These are phyloP conservation scores for Tupaia chinensis DNA, from an alignment of 2,113 vertebrate species.

Conservation along the genomic window DNA sequence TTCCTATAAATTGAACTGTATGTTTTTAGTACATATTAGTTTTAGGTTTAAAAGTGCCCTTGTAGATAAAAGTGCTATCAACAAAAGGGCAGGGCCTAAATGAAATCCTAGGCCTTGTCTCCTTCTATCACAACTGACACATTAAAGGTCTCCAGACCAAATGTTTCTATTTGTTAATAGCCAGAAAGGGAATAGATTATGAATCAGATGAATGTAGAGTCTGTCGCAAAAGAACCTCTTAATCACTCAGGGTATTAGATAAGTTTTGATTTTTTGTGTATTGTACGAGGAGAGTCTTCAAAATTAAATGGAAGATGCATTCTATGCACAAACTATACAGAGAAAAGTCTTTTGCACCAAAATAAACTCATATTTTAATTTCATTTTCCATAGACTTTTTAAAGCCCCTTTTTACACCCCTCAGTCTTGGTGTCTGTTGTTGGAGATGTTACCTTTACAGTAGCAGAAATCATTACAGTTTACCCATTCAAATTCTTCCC, in stretches of 20 bases:
- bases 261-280: accelerated
- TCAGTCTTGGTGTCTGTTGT: too few relatives aligned
- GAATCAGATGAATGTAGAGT: not conserved
- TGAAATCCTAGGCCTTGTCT: not conserved
- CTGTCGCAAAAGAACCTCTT: not conserved
- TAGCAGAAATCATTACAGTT: not conserved
- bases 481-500: accelerated
- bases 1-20: not conserved
- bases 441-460: not conserved
- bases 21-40: not conserved
- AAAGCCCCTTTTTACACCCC: too few relatives aligned
- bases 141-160: not conserved
- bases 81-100: not conserved
- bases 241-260: not conserved
- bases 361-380: too few relatives aligned
- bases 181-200: not conserved
- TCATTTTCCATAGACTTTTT: too few relatives aligned
- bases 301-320: too few relatives aligned
- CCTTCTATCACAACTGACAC: too few relatives aligned
- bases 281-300: too few relatives aligned
- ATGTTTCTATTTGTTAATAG: not conserved
- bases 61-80: not conserved
- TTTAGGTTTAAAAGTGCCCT: not conserved
- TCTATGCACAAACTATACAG: too few relatives aligned
- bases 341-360: too few relatives aligned